phyloP scores from a whole-genome alignment of 2,888 invertebrate genomes.

The Pseudococcus longispinus region DNA sequence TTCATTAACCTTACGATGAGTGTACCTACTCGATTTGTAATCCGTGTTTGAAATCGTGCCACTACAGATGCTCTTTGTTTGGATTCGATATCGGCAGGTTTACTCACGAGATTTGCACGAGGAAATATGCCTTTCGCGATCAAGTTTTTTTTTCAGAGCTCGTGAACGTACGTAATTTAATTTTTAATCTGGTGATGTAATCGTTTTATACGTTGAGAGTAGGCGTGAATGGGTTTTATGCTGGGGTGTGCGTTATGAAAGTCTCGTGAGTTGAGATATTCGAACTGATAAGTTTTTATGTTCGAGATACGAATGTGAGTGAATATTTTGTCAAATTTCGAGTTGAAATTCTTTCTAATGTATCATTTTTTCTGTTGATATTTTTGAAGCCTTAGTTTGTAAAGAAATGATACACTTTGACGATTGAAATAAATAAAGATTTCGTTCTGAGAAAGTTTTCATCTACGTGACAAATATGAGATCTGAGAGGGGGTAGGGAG shows the following conservation, averaged over 20 bases:
- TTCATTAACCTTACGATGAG: conserved; percentile 26
- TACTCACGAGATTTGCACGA: conserved; percentile 7
- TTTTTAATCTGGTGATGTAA: not conserved
- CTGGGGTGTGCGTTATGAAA: not conserved
- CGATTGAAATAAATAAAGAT: no score
- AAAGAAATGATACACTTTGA: no score
- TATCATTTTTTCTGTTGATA: no score
- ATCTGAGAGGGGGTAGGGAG: no score
- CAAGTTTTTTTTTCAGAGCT: not conserved
- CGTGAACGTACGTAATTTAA: not conserved
- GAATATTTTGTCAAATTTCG: not conserved
- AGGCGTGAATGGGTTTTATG: not conserved
- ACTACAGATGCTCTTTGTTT: conserved; percentile 28
- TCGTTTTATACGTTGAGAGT: not conserved
- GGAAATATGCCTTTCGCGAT: not conserved
- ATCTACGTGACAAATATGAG: no score
- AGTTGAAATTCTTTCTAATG: no score
- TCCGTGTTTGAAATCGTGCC: conserved; percentile 34
- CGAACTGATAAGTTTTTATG: not conserved
- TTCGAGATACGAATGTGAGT: not conserved
- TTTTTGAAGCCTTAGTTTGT: no score
- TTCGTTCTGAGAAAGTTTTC: no score
- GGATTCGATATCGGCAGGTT: not conserved
- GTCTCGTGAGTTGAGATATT: not conserved
- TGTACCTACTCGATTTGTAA: conserved; percentile 31